phyloP scores from a whole-genome alignment of 2,888 invertebrate genomes.

The Artemia sinica region DNA sequence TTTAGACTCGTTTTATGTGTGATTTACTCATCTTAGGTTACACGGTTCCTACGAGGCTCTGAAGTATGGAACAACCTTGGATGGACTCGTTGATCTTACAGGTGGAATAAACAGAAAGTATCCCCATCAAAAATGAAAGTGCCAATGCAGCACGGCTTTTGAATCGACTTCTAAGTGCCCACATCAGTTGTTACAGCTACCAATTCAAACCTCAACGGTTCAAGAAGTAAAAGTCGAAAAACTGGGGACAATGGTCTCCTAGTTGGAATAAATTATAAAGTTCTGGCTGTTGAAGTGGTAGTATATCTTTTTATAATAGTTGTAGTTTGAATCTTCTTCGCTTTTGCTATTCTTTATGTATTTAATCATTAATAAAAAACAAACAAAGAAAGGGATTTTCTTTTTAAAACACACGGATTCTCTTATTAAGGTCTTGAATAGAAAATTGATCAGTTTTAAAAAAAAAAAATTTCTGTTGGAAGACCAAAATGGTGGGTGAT shows the following conservation, averaged over 20 bases:
- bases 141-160: constrained; percentile 45
- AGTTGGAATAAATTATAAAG: constrained; percentile 59
- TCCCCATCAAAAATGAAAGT: constrained; percentile 47
- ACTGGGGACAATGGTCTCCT: constrained; percentile 48
- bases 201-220: constrained; percentile 37
- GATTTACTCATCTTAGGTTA: constrained; percentile 38
- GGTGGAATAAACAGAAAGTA: constrained; percentile 70
- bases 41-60: constrained; percentile 84
- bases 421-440: too few species aligned
- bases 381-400: too few species aligned
- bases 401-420: too few species aligned
- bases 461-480: too few species aligned
- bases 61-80: constrained; percentile 72
- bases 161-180: constrained; percentile 53
- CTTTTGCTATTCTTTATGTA: too few species aligned
- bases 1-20: too few species aligned
- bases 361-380: too few species aligned
- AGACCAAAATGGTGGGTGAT: too few species aligned
- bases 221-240: constrained; percentile 34
- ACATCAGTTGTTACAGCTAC: constrained; percentile 68
- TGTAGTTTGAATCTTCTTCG: not conserved
- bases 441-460: too few species aligned
- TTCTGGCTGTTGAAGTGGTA: constrained; percentile 54
- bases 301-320: constrained; percentile 26
- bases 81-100: constrained; percentile 70